A percentile compares a stretch with the other conserved stretches of the same genome.
Conservation (phyloP, 2,113 vertebrate species). For the Elaphurus davidianus region DNA sequence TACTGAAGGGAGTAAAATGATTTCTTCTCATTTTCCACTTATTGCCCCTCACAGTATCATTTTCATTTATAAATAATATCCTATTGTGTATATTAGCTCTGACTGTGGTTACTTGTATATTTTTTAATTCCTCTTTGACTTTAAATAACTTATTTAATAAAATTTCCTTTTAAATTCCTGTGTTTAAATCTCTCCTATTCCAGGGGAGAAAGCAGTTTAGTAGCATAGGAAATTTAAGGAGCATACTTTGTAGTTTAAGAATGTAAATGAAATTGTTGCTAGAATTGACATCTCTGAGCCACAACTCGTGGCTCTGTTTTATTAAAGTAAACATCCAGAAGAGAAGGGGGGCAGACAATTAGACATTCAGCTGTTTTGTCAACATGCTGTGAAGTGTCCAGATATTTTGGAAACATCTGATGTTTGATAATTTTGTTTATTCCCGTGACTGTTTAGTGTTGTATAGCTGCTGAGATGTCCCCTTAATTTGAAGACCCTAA, state of each 20-base stretch:
- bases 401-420: conserved; percentile 40
- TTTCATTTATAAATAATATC: not conserved
- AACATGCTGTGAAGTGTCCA: conserved; percentile 17
- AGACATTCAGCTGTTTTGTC: not conserved
- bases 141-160: not conserved
- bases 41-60: not conserved
- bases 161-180: not conserved
- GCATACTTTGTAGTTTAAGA: not conserved
- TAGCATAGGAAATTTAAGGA: not conserved
- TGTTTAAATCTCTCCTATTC: not conserved
- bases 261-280: conserved; percentile 11
- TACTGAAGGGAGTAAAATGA: not conserved
- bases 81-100: not conserved
- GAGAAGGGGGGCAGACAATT: not conserved
- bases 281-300: not conserved
- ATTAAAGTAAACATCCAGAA: conserved; percentile 25
- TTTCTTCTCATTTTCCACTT: not conserved
- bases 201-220: not conserved
- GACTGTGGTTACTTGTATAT: not conserved
- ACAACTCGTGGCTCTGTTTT: not conserved
- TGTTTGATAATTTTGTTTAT: not conserved
- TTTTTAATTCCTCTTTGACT: not conserved
- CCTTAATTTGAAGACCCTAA: not conserved
- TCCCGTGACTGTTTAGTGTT: not conserved
- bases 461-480: not conserved